Percentiles rank a stretch among this genome's conserved stretches.
Evolutionary conservation across 2,888 invertebrate species (phyloP).

Genomic region (Dicyrtoma fusca): DNA sequence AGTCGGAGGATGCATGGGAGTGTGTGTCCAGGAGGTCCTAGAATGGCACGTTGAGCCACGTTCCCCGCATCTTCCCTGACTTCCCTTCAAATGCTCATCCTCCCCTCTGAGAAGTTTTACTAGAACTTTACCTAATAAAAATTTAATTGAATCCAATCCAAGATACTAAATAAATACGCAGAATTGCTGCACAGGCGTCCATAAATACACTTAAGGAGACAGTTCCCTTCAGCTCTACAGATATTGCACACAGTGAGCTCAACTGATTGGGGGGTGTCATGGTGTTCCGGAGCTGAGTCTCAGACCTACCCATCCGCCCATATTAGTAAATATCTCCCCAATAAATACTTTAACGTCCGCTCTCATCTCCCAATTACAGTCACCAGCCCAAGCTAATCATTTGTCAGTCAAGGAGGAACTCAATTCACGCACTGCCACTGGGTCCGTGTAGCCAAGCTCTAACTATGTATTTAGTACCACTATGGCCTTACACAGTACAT

Average conservation of each 20-base stretch:
- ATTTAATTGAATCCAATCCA: slow-evolving; percentile 33
- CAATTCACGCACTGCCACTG: no score
- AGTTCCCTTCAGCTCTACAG: not conserved
- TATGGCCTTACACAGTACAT: no score
- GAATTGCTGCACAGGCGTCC: slow-evolving; percentile 7
- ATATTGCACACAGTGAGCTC: not conserved
- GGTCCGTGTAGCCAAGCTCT: no score
- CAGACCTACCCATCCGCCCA: not conserved
- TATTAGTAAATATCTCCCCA: no score
- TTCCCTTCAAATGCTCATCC: not conserved
- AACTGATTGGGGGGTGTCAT: not conserved
- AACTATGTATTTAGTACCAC: no score
- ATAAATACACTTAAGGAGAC: slow-evolving; percentile 12
- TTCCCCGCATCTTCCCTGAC: not conserved
- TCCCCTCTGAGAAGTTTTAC: slow-evolving; percentile 14
- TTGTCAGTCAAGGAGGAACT: no score
- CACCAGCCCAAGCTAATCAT: no score
- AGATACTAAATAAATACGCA: slow-evolving; percentile 27
- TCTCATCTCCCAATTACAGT: no score
- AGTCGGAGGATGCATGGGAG: slow-evolving; percentile 3
- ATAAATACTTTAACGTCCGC: no score
- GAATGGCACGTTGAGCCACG: not conserved
- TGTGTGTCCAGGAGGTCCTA: not conserved
- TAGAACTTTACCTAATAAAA: slow-evolving; percentile 31
- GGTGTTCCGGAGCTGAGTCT: not conserved